Evolutionary conservation across 1,140 invertebrate genomes (phyloP), one percentile per base, ranked within the genome.

Genomic region (Delia radicum): DNA sequence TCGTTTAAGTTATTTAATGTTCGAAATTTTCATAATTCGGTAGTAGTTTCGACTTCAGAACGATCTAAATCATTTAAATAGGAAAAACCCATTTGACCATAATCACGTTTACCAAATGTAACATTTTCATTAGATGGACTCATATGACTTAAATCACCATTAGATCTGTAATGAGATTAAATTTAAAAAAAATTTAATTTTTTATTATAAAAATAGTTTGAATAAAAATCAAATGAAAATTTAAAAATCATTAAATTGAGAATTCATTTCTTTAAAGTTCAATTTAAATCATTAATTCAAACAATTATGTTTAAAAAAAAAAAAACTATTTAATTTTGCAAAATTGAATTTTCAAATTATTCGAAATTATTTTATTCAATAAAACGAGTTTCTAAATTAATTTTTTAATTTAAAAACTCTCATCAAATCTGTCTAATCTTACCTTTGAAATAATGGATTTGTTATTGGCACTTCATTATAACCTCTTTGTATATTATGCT

Each of bases 101-200:
- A 95, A 82, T 95, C 93, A 82, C 93, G 92, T 81, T 94, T 94
- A 76, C 92, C 90, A 85, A 96, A 96, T 33, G 92, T 93, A 4
- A 95, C 94, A 81, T 96, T 95, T 74, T 95, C 94, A 81, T 95
- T 95, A 46, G 92, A 92, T 8, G 90, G 89, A 86, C 92, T 93
- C 48, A 91, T 81, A 80, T 90, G 92, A 69, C 91, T 88, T 65
- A 90, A 86, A 77, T 92, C 91, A 27, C 90, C 90, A 79, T 92
- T 91, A 29, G 91, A 90, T 81, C 91, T 93, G 84, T 10, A 89
- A 79, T 73, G 79, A n/a, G n/a, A n/a, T n/a, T 67, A 76, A n/a
- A n/a, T n/a, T n/a, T 67, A 26, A 55, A 29, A 27, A 65, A 73
- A 27, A 69, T n/a, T n/a, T n/a, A n/a, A n/a, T n/a, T n/a, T n/a